phyloP scores from a whole-genome alignment of 1,140 invertebrate genomes.

The Penaeus indicus region DNA sequence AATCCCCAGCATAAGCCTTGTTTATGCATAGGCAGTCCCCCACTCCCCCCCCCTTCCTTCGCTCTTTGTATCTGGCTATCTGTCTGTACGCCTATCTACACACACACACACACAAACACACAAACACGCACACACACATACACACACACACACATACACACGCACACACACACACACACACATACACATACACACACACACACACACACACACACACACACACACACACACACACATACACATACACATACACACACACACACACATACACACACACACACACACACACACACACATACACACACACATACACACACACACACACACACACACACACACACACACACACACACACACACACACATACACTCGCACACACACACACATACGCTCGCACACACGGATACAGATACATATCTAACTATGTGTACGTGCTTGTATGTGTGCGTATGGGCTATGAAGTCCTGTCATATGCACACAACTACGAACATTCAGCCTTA shows the following conservation, averaged over 20 bases:
- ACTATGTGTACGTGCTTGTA: no score
- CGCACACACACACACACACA: neutral
- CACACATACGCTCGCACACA: neutral
- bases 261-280: neutral
- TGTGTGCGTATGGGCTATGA: no score
- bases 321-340: slow-evolving; percentile 20
- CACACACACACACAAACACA: neutral
- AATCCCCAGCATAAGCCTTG: no score
- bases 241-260: neutral
- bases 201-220: neutral
- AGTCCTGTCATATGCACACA: no score
- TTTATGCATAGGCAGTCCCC: no score
- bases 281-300: neutral
- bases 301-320: neutral
- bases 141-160: neutral
- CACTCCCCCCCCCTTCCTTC: no score
- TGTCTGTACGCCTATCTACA: neutral
- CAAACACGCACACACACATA: neutral
- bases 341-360: neutral
- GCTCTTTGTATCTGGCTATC: no score
- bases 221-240: neutral
- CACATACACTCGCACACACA: neutral
- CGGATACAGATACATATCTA: neutral
- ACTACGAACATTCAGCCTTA: no score
- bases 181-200: neutral